These are phyloP conservation scores for Rhombomys opimus DNA, from an alignment of 2,113 vertebrate genomes.

Conservation along the genomic window DNA sequence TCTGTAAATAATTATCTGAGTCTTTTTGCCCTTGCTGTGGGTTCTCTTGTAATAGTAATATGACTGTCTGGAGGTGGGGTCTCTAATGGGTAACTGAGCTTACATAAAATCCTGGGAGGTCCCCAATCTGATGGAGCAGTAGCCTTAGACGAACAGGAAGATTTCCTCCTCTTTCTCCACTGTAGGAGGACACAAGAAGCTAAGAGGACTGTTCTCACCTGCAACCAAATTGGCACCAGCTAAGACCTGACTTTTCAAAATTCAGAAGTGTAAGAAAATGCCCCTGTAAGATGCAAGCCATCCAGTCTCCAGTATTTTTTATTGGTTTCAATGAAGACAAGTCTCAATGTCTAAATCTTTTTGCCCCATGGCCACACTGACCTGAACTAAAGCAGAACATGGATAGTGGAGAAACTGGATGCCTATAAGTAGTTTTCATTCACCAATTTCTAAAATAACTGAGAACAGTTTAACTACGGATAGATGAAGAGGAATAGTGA, in stretches of 20 bases:
- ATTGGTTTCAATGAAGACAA: neutral
- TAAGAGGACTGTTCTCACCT: neutral
- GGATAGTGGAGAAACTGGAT: neutral
- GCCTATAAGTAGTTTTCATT: neutral
- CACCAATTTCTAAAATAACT: conserved; percentile 8
- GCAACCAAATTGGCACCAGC: neutral
- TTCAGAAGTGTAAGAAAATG: neutral
- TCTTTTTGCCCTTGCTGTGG: neutral
- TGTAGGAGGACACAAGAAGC: neutral
- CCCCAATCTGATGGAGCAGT: neutral
- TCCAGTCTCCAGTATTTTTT: neutral
- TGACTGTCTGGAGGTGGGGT: neutral
- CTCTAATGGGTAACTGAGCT: neutral
- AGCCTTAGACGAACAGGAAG: neutral
- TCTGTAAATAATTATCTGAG: conserved; percentile 32
- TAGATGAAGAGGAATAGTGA: neutral
- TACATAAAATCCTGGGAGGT: neutral
- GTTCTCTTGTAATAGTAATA: neutral
- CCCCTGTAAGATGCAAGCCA: neutral
- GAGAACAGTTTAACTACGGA: neutral
- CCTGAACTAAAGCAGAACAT: neutral
- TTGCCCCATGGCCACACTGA: rapidly evolving
- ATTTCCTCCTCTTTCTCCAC: neutral
- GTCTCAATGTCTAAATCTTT: neutral
- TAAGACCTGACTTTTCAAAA: neutral